Conservation (phyloP, 2,113 vertebrate species). For the Apteryx owenii region DNA sequence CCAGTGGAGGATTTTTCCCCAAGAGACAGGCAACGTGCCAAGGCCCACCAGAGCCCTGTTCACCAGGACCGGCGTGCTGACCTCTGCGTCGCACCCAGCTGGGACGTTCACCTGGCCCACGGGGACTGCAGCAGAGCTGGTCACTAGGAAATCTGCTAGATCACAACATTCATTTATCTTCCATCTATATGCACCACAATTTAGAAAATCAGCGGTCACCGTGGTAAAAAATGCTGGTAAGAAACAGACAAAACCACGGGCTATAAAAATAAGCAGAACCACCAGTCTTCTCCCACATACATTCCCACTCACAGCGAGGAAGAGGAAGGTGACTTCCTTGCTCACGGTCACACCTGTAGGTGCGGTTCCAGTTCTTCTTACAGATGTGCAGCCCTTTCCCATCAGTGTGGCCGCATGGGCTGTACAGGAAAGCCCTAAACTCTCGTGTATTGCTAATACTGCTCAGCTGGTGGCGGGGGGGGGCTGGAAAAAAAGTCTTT, state of each 20-base stretch:
- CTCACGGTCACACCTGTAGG: not conserved
- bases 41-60: not conserved
- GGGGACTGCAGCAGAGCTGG: accelerated
- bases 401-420: accelerated
- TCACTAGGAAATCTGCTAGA: not conserved
- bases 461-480: accelerated
- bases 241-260: not conserved
- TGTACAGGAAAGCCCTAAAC: not conserved
- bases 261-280: not conserved
- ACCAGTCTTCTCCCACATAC: not conserved
- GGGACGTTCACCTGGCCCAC: not conserved
- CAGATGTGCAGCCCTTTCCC: not conserved
- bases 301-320: not conserved
- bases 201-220: not conserved
- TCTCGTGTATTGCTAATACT: not conserved
- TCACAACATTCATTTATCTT: not conserved
- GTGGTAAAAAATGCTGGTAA: not conserved
- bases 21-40: not conserved
- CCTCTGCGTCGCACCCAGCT: not conserved
- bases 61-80: accelerated
- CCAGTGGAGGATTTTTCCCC: not conserved
- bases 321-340: not conserved
- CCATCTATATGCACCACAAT: not conserved
- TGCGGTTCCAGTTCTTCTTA: not conserved
- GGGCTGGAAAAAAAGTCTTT: not conserved